These are phyloP conservation scores for Entosphenus tridentatus DNA, from an alignment of 2,113 vertebrate genomes.

Conservation along the genomic window DNA sequence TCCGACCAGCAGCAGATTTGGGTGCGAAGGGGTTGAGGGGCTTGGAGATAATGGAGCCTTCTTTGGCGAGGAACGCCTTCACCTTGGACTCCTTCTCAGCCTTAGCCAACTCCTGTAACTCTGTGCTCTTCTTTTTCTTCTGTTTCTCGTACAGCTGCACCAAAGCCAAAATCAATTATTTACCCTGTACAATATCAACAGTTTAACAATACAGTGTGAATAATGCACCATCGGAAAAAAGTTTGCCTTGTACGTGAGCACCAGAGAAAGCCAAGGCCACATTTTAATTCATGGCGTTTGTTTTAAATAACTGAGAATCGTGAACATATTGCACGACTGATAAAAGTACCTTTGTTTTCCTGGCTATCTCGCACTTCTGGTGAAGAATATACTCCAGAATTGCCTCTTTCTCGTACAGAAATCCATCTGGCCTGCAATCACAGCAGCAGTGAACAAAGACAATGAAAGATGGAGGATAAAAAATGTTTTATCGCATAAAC, in stretches of 20 bases:
- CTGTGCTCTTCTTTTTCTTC: slow-evolving; percentile 30
- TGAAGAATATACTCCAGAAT: slow-evolving; percentile 67
- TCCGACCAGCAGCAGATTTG: neutral
- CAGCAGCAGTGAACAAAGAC: neutral
- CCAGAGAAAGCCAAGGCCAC: too few species aligned
- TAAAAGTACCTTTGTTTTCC: slow-evolving; percentile 48
- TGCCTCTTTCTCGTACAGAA: slow-evolving; percentile 55
- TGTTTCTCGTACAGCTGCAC: slow-evolving; percentile 54
- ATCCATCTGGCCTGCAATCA: slow-evolving; percentile 38
- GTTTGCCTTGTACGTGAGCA: too few species aligned
- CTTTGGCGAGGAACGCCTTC: slow-evolving; percentile 45
- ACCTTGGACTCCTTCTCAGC: slow-evolving; percentile 38
- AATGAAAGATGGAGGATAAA: too few species aligned
- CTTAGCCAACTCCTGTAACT: slow-evolving; percentile 31
- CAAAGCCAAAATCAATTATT: neutral
- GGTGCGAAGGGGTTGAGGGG: slow-evolving; percentile 51
- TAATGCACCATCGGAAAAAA: too few species aligned
- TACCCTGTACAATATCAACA: too few species aligned
- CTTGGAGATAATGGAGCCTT: slow-evolving; percentile 55
- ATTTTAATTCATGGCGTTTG: too few species aligned
- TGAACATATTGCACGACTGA: neutral
- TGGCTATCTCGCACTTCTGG: slow-evolving; percentile 50
- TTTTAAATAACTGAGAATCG: too few species aligned
- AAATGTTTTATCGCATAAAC: too few species aligned
- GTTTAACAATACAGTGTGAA: too few species aligned